Base-by-base conservation (phyloP, 92 coral and sea anemone species). In the Actinernus sp. region DNA sequence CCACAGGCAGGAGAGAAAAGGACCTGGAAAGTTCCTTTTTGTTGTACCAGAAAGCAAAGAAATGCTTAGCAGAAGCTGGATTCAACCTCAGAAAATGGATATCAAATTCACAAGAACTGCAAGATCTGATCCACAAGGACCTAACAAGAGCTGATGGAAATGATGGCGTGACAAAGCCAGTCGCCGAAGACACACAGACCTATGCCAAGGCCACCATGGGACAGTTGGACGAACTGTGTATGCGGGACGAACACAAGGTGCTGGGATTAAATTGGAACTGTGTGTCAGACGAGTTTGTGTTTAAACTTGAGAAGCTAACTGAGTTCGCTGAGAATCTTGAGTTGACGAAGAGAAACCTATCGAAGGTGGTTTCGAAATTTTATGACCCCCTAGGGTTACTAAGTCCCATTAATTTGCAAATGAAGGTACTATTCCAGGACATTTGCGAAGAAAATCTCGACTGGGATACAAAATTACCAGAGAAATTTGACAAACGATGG, bases 301-400 rank as follows among this genome's bases (percentile, higher is more conserved):
- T 83, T n/a, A 69, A 68, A 54, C 18, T 75, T 2, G 44, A 39
- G 0, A 55, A 63, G 65, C 24, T 40, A 31, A 61, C 44, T 3
- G 49, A 55, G 27, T 49, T 70, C 27, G 83, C 65, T 11, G 44
- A 26, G 26, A 23, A 50, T 8, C 64, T 74, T 14, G 68, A 66
- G 26, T 65, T 51, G 19, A 84, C 70, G 5, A 76, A 84, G 54
- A 26, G 78, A 65, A 78, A 73, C 26, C 69, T 83, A n/a, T 51
- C 68, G 12, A 29, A 49, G 45, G 52, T 68, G 30, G 64, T 74
- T 31, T 84, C 78, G 22, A 83, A 75, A 56, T 47, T 83, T n/a
- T 83, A 67, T 38, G 84, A 83, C 36, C 89, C 69, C 23, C 38
- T 76, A 3, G 75, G 89, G n/a, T 27, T 81, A 36, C 40, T 85